These are phyloP conservation scores for Mobula birostris DNA, from an alignment of 2,113 vertebrate genomes.

Conservation along the genomic window DNA sequence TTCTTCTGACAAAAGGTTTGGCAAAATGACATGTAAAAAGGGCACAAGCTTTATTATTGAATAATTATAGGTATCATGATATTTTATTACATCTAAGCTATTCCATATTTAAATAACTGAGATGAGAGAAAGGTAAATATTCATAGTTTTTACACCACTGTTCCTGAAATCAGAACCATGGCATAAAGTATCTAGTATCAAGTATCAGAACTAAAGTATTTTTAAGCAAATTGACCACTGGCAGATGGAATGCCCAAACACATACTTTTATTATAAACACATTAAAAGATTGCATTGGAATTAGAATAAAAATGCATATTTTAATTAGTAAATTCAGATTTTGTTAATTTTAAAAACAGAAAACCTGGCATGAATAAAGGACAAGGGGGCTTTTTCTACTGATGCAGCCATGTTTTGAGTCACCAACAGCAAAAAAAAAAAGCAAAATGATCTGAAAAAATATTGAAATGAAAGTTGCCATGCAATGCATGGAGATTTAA, in stretches of 20 bases:
- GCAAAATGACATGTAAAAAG: not conserved
- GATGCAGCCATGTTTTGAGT: slow-evolving; percentile 2
- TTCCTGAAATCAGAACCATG: not conserved
- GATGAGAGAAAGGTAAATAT: not conserved
- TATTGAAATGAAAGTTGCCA: slow-evolving; percentile 14
- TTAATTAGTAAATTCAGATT: not conserved
- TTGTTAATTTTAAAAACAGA: slow-evolving; percentile 8
- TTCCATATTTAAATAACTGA: not conserved
- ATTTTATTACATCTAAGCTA: not conserved
- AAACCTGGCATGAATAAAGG: slow-evolving; percentile 38
- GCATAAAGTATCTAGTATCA: not conserved
- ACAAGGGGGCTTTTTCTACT: slow-evolving; percentile 37
- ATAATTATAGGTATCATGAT: not conserved
- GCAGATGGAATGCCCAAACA: slow-evolving; percentile 38
- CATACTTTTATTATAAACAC: not conserved
- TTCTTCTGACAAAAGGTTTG: not conserved
- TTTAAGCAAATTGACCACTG: slow-evolving; percentile 30
- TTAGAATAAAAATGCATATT: not conserved
- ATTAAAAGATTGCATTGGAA: not conserved
- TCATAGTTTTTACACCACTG: not conserved
- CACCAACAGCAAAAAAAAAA: not conserved
- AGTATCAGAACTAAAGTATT: not conserved
- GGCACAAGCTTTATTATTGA: not conserved
- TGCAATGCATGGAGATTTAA: slow-evolving; percentile 28
- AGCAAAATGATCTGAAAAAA: not conserved